Base-by-base conservation (phyloP, 2,888 invertebrate genomes). In the Drosophila greeni region DNA sequence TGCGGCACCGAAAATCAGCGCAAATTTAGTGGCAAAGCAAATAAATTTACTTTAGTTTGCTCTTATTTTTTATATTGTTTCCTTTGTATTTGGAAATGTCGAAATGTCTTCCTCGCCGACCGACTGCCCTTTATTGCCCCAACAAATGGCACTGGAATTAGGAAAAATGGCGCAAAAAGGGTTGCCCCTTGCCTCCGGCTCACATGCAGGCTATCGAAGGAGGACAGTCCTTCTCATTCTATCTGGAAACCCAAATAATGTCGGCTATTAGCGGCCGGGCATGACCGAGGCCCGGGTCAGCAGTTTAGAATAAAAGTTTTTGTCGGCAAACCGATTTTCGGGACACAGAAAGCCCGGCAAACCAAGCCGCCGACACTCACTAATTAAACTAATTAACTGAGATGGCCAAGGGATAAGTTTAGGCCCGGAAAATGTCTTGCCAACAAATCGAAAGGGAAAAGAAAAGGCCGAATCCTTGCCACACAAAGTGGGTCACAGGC, bases 11-110 rank as follows among this genome's bases (percentile, higher is more conserved):
- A 59, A 74, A 85, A 82, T 83, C 81, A 75, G 76, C 72, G 84
- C 72, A 76, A 81, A 84, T 84, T 82, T 81, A 77, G 84, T 82
- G 79, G 82, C 75, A 81, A 79, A 79, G 79, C 75, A 82, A 82
- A 82, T 83, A 82, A 83, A 83, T 82, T 75, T 81, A 70, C 72
- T 72, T 77, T 71, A 82, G 75, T 79, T 83, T 67, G 66, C 68
- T 23, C 26, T 16, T 36, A 40, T 33, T 47, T 51, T 24, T 24
- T 42, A 16, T 42, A 16, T 57, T 70, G 29, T 36, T 57, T 48
- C n/a, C 33, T 14, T 31, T 31, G 37, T 39, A 47, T 29, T 39
- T 43, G 72, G 67, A 77, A 80, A 82, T 78, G 81, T 81, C 79
- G 66, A 77, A 80, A 82, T 76, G 81, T 81, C 79, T 81, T 81